Conservation (phyloP, 2,888 invertebrate species). For the Andrena praecox region DNA sequence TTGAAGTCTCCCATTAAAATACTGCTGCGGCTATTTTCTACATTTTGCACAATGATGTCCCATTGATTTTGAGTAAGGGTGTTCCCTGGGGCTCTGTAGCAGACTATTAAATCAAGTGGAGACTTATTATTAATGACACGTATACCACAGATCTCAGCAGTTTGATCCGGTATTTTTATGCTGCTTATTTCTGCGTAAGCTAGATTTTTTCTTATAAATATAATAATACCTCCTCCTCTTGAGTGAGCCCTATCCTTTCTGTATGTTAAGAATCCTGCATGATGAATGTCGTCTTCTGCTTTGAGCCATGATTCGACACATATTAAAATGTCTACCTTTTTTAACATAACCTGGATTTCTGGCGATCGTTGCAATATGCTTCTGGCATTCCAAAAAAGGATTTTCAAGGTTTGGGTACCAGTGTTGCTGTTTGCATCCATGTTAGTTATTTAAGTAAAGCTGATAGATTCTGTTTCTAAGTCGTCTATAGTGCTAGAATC, state of each 20-base stretch:
- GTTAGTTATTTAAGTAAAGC: neutral
- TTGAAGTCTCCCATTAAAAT: slow-evolving; percentile 24
- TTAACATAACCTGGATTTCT: neutral
- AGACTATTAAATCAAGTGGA: neutral
- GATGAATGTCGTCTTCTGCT: slow-evolving; percentile 3
- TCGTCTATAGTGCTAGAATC: neutral
- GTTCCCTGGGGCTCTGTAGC: neutral
- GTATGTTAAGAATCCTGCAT: neutral
- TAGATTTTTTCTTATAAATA: slow-evolving; percentile 14
- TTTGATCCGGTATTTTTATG: neutral
- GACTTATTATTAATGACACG: neutral
- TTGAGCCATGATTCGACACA: slow-evolving; percentile 17
- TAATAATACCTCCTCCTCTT: slow-evolving; percentile 1
- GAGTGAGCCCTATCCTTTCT: slow-evolving; percentile 6
- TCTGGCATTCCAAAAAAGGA: slow-evolving; percentile 12
- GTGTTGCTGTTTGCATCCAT: neutral
- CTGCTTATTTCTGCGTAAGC: slow-evolving; percentile 1
- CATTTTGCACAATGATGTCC: neutral
- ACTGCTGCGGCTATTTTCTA: neutral
- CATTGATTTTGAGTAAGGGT: neutral
- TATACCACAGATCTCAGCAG: neutral
- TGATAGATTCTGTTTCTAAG: neutral
- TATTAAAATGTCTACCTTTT: neutral
- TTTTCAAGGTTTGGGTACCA: neutral
- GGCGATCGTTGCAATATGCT: neutral